A percentile compares a stretch with the other conserved stretches of the same genome.
Conservation (phyloP, 2,113 vertebrate genomes). For the Burhinus oedicnemus region DNA sequence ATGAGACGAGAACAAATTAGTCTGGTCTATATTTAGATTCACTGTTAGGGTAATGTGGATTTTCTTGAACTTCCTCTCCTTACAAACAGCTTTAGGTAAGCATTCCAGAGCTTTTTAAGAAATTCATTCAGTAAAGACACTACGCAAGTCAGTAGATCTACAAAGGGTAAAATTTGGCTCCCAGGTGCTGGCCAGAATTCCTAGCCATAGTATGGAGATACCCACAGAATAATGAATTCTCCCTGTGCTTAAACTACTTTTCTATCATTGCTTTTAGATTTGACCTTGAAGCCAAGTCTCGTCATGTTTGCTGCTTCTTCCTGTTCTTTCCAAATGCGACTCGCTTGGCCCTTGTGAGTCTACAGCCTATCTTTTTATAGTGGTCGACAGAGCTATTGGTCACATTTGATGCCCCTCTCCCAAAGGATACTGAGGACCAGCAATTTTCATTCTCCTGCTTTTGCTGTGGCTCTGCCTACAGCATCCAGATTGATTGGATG, state of each 20-base stretch:
- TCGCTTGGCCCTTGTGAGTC: background rate
- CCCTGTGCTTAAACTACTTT: background rate
- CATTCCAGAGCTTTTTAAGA: constrained; percentile 8
- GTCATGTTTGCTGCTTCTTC: background rate
- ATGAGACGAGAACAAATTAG: background rate
- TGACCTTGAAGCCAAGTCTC: background rate
- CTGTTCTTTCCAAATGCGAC: background rate
- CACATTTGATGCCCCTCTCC: background rate
- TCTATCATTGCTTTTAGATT: background rate
- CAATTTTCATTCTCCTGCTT: background rate
- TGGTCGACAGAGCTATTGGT: background rate
- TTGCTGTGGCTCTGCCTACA: background rate
- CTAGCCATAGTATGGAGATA: background rate
- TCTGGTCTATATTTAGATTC: constrained; percentile 16
- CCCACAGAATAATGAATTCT: background rate
- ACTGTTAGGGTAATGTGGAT: background rate
- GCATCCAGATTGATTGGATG: background rate
- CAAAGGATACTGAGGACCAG: background rate
- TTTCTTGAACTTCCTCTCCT: constrained; percentile 8
- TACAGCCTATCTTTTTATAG: background rate
- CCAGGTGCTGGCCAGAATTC: background rate
- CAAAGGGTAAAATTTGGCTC: background rate
- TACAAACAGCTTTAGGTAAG: background rate
- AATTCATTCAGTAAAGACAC: background rate
- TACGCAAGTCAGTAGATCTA: background rate